Percentiles rank a stretch among this genome's conserved stretches.
Conservation (phyloP, 2,113 vertebrate genomes). For the Odocoileus virginianus region DNA sequence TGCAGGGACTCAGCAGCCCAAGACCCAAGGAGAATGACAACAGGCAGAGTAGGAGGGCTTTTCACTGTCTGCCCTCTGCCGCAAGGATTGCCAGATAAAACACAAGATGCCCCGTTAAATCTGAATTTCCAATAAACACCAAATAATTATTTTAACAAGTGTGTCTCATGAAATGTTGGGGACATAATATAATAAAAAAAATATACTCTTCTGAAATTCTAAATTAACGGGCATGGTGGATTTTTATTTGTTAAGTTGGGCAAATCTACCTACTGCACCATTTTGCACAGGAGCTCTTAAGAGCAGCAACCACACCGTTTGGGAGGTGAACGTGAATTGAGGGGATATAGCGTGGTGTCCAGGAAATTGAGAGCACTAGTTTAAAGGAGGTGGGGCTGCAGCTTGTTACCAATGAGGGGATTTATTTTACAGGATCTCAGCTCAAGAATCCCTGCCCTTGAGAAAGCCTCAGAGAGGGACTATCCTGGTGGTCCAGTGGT, state of each 20-base stretch:
- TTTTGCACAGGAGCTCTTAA: background rate
- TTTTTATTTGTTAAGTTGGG: background rate
- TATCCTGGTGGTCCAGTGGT: background rate
- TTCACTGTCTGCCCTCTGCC: fast-evolving
- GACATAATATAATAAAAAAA: background rate
- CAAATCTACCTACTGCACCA: background rate
- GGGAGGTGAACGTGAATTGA: background rate
- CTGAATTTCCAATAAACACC: background rate
- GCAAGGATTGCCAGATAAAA: background rate
- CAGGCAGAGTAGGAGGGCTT: background rate
- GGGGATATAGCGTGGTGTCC: fast-evolving
- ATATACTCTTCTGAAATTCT: background rate
- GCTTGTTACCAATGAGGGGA: background rate
- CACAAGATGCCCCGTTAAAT: background rate
- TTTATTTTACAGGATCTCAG: background rate
- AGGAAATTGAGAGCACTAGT: background rate
- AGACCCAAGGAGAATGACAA: background rate
- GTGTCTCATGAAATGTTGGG: background rate
- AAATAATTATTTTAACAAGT: background rate
- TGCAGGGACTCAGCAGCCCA: background rate
- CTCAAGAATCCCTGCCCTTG: background rate
- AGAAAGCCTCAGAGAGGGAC: background rate
- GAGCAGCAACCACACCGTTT: background rate
- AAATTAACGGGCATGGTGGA: too few species aligned
- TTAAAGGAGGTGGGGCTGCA: background rate